A percentile compares a stretch with the other conserved stretches of the same genome.
These are phyloP conservation scores for Tokudaia muenninki DNA, from an alignment of 2,797 vertebrate species.

Conservation along the genomic window DNA sequence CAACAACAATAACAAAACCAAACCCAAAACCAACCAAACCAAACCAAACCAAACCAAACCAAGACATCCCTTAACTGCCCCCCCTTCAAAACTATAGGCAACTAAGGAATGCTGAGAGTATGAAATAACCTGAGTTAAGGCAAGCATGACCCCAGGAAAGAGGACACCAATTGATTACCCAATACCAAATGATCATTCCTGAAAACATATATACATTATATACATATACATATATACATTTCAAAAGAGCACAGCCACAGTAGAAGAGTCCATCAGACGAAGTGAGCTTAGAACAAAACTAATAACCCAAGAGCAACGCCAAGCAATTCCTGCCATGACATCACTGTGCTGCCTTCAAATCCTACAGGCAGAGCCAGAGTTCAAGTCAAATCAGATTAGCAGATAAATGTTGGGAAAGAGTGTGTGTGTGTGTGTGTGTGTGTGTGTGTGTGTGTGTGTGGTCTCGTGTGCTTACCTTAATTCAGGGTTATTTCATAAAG, in stretches of 20 bases:
- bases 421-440: background rate
- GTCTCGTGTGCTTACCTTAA: background rate
- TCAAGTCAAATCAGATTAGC: background rate
- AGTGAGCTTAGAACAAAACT: conserved; percentile 49
- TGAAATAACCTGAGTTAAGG: background rate
- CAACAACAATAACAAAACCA: too few species aligned
- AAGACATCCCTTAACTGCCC: too few species aligned
- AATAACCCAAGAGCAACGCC: conserved; percentile 28
- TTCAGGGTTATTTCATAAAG: background rate
- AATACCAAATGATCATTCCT: background rate
- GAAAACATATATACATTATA: background rate
- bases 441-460: background rate
- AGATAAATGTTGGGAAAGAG: background rate
- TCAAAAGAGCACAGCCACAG: conserved; percentile 33
- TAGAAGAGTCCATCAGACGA: conserved; percentile 50
- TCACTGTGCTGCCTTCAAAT: background rate
- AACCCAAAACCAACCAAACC: too few species aligned
- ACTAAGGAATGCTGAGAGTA: background rate
- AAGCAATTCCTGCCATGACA: background rate
- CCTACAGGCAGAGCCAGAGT: background rate
- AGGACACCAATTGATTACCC: background rate
- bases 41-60: background rate
- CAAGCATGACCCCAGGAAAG: background rate
- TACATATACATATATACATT: too few species aligned
- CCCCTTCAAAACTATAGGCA: background rate